phyloP scores from a whole-genome alignment of 2,888 invertebrate species.

The Rutpela maculata region DNA sequence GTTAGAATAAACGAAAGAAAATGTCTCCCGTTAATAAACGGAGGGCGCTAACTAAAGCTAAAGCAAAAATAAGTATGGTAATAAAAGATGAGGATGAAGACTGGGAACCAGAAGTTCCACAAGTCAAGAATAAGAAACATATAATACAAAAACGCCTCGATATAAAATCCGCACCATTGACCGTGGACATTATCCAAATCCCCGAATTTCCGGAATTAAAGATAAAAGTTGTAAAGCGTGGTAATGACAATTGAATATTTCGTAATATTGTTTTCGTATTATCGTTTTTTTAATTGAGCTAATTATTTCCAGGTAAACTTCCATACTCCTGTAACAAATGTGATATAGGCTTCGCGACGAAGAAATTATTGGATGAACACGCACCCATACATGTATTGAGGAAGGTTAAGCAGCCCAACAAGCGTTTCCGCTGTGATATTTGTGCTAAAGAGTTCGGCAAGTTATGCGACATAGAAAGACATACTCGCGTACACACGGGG shows the following conservation, averaged over 20 bases:
- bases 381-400: constrained; percentile 65
- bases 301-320: constrained; percentile 65
- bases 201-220: constrained; percentile 52
- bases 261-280: background rate
- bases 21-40: constrained; percentile 27
- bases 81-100: background rate
- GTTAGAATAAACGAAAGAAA: background rate
- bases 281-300: background rate
- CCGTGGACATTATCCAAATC: constrained; percentile 44
- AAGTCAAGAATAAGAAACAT: background rate
- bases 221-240: constrained; percentile 51
- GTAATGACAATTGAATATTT: constrained; percentile 32
- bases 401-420: constrained; percentile 60
- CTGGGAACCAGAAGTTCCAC: background rate
- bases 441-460: constrained; percentile 70
- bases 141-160: background rate
- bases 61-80: background rate
- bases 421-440: constrained; percentile 67
- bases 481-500: constrained; percentile 71
- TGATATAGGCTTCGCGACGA: constrained; percentile 65
- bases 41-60: constrained; percentile 10
- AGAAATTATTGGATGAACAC: constrained; percentile 64
- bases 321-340: constrained; percentile 70
- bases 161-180: constrained; percentile 32
- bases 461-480: constrained; percentile 70